These are phyloP conservation scores for Brevimyrus niger DNA, from an alignment of 2,113 vertebrate species.

Conservation along the genomic window DNA sequence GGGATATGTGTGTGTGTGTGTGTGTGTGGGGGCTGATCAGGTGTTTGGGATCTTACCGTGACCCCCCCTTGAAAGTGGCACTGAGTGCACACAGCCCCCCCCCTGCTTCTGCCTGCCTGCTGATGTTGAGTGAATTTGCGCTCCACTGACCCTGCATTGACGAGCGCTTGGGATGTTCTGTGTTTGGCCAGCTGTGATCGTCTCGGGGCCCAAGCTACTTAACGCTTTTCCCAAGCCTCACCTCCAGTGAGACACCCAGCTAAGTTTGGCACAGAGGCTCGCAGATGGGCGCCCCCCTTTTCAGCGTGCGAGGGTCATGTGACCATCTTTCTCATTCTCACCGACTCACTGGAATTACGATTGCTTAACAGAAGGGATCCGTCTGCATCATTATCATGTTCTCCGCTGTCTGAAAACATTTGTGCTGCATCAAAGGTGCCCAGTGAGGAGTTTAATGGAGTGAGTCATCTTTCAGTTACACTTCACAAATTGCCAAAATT, in stretches of 20 bases:
- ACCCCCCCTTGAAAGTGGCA: not conserved
- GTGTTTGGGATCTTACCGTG: not conserved
- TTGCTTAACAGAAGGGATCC: not conserved
- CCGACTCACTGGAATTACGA: not conserved
- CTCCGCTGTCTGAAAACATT: not conserved
- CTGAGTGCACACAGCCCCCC: not conserved
- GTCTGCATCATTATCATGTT: not conserved
- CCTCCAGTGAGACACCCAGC: slow-evolving; percentile 1
- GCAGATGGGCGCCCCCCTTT: not conserved
- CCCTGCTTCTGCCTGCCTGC: not conserved
- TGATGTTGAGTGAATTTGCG: not conserved
- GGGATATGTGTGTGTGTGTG: not conserved
- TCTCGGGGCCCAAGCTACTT: not conserved
- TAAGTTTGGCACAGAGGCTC: not conserved
- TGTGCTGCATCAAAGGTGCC: not conserved
- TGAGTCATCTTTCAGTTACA: not conserved
- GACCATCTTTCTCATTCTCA: not conserved
- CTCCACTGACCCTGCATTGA: not conserved
- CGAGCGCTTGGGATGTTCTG: not conserved
- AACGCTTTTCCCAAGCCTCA: not conserved
- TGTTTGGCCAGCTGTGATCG: not conserved
- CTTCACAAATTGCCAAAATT: not conserved
- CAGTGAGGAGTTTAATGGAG: not conserved
- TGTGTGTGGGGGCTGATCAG: not conserved
- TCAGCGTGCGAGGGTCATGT: not conserved